Percentiles rank a stretch among this genome's conserved stretches.
These are phyloP conservation scores for Antheraea yamamai DNA, from an alignment of 2,888 invertebrate species.

Conservation along the genomic window DNA sequence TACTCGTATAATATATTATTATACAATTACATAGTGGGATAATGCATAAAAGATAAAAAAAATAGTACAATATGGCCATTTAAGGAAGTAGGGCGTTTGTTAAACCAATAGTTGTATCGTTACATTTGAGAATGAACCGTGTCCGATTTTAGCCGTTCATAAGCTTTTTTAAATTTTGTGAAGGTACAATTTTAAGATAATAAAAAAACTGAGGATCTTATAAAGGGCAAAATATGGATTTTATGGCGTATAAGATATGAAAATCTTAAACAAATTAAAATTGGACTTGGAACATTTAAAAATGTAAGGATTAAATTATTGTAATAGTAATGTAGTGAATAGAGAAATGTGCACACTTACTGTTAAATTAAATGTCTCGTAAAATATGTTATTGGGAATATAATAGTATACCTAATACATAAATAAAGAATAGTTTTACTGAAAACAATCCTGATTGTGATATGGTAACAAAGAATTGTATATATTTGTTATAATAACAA, in stretches of 20 bases:
- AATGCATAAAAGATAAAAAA: constrained; percentile 4
- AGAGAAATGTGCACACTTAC: background rate
- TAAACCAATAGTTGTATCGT: background rate
- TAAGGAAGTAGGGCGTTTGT: background rate
- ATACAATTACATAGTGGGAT: background rate
- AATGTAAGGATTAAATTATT: background rate
- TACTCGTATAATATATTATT: background rate
- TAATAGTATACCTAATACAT: constrained; percentile 3
- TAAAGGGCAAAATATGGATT: no score
- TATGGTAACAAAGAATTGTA: constrained; percentile 26
- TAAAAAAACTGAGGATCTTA: no score
- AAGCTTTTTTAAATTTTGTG: no score
- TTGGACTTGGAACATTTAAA: no score
- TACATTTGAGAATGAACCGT: no score
- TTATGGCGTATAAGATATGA: no score
- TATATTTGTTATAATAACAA: constrained; percentile 22
- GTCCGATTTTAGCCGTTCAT: no score
- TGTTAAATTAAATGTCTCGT: background rate
- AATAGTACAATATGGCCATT: background rate
- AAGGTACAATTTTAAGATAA: no score
- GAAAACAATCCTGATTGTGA: constrained; percentile 17
- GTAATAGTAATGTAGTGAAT: background rate
- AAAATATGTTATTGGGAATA: background rate
- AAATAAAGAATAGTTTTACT: constrained; percentile 34
- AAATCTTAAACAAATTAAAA: no score